These are phyloP conservation scores for Whitmania pigra DNA, from an alignment of 1,140 invertebrate species.

Conservation along the genomic window DNA sequence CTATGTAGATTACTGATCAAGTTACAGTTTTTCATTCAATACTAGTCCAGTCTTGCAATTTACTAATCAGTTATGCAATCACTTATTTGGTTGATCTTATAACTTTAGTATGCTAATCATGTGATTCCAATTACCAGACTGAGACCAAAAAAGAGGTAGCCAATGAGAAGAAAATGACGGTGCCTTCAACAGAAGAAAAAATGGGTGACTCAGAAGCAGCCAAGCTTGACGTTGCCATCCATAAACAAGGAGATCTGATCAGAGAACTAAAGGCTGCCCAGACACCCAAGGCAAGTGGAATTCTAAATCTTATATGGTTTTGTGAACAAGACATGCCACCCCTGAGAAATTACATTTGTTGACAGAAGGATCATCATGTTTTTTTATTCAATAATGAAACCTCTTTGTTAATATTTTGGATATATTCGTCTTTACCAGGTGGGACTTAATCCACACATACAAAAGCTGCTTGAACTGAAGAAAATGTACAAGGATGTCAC, in stretches of 20 bases:
- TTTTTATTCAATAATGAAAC: too few species aligned
- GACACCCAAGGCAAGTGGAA: constrained; percentile 31
- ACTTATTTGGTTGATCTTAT: neutral
- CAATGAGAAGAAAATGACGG: constrained; percentile 30
- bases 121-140: neutral
- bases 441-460: constrained; percentile 51
- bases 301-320: too few species aligned
- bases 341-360: too few species aligned
- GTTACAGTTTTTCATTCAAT: too few species aligned
- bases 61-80: too few species aligned
- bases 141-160: constrained; percentile 41
- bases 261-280: constrained; percentile 45
- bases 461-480: constrained; percentile 54
- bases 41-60: too few species aligned
- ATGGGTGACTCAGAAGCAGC: neutral
- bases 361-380: too few species aligned
- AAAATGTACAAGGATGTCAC: constrained; percentile 51
- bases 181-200: neutral
- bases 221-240: neutral
- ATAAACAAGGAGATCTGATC: constrained; percentile 57
- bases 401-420: neutral
- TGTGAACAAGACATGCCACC: too few species aligned
- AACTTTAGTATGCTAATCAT: neutral
- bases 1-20: too few species aligned
- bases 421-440: constrained; percentile 31